Evolutionary conservation across 2,888 invertebrate species (phyloP).

Genomic region (Conomelus anceps): DNA sequence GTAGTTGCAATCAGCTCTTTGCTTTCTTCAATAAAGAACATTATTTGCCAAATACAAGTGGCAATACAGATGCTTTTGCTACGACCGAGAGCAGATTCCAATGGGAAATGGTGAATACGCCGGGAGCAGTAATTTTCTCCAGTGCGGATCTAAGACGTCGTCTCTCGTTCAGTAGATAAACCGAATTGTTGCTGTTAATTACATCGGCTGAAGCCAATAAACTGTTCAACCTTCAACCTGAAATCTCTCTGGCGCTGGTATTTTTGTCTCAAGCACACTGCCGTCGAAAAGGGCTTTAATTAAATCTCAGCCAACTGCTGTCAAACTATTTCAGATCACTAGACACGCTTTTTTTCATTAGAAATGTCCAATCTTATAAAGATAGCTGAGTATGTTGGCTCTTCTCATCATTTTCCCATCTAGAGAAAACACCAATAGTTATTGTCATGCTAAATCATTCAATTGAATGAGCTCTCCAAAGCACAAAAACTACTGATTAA

Average conservation of each 20-base stretch:
- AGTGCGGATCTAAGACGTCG: not conserved
- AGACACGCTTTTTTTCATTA: not conserved
- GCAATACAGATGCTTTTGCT: not conserved
- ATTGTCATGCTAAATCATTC: not conserved
- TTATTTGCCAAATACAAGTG: not conserved
- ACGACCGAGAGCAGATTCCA: no score
- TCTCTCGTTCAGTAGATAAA: not conserved
- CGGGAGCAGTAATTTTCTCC: not conserved
- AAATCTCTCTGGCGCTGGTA: not conserved
- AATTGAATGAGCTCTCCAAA: not conserved
- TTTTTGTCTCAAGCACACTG: not conserved
- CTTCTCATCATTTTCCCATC: not conserved
- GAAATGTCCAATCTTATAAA: not conserved
- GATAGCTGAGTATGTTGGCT: not conserved
- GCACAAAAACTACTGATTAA: not conserved
- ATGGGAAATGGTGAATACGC: not conserved
- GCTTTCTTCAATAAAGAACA: not conserved
- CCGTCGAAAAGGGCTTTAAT: not conserved
- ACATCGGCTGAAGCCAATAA: not conserved
- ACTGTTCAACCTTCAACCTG: not conserved
- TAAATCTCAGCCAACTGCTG: not conserved
- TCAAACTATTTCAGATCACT: not conserved
- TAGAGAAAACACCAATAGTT: not conserved
- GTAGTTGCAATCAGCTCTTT: no score
- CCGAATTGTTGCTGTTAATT: not conserved